phyloP scores from a whole-genome alignment of 1,140 invertebrate species.

The Pachypeltis micranthus region DNA sequence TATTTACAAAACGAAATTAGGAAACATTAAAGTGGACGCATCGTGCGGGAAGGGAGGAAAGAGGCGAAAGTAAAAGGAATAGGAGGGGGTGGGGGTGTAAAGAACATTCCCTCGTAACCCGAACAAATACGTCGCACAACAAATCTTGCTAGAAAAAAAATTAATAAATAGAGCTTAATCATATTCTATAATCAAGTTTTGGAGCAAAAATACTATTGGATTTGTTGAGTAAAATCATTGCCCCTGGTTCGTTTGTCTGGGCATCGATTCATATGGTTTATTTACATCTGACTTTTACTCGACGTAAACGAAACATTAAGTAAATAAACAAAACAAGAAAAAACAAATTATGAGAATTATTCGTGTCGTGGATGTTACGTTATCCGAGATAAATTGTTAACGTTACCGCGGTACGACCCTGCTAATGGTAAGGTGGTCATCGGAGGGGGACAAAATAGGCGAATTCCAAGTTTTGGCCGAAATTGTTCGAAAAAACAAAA shows the following conservation, averaged over 20 bases:
- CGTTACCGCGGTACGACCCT: too few species aligned
- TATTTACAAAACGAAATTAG: constrained; percentile 12
- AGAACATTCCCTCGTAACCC: too few species aligned
- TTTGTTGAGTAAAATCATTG: constrained; percentile 16
- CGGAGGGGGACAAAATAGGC: not conserved
- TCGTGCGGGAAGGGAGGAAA: too few species aligned
- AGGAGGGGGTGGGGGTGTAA: too few species aligned
- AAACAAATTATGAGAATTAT: not conserved
- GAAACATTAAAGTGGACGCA: constrained; percentile 3
- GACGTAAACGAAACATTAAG: not conserved
- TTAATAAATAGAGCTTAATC: constrained; percentile 14
- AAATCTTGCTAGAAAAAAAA: not conserved
- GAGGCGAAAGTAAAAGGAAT: too few species aligned
- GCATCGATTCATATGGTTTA: constrained; percentile 15
- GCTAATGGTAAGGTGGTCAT: too few species aligned
- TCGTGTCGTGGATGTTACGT: not conserved
- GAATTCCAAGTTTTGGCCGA: not conserved
- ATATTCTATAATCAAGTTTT: constrained; percentile 1
- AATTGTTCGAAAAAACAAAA: not conserved
- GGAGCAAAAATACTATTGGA: constrained; percentile 10
- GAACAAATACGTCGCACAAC: too few species aligned
- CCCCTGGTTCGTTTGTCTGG: constrained; percentile 16
- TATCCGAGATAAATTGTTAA: not conserved
- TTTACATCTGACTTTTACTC: constrained; percentile 4
- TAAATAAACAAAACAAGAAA: constrained; percentile 6